A percentile compares a stretch with the other conserved stretches of the same genome.
phyloP scores from a whole-genome alignment of 2,113 vertebrate genomes.

The Myrmophylax atrothorax region DNA sequence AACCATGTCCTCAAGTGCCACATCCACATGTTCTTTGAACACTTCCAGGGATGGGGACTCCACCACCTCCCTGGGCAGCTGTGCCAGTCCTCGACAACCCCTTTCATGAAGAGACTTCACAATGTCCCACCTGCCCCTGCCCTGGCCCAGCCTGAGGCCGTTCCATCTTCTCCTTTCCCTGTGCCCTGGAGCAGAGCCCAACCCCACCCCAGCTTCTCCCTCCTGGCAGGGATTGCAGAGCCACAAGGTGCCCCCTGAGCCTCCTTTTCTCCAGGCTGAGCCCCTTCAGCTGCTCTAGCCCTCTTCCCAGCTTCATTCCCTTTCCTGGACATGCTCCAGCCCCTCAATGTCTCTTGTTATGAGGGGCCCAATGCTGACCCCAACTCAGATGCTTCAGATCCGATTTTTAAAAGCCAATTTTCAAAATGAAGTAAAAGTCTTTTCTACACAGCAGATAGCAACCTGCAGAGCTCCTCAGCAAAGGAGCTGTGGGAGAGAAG shows the following conservation, averaged over 20 bases:
- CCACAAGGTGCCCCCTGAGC: neutral
- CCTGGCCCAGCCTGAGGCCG: rapidly evolving
- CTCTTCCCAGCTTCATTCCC: neutral
- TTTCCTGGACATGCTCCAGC: neutral
- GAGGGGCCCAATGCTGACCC: neutral
- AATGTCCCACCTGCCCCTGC: neutral
- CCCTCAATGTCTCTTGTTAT: rapidly evolving
- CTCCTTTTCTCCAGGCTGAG: neutral
- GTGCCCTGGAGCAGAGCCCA: neutral
- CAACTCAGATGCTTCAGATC: neutral
- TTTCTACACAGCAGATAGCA: neutral
- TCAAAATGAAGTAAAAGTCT: neutral
- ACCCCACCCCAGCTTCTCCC: neutral
- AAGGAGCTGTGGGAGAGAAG: neutral
- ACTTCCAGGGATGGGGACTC: neutral
- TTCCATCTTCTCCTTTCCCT: neutral
- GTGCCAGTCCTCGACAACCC: rapidly evolving
- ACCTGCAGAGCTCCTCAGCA: neutral
- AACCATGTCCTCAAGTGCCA: neutral
- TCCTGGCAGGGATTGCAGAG: neutral
- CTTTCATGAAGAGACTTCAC: neutral
- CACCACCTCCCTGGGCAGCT: neutral
- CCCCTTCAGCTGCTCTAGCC: neutral
- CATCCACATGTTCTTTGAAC: neutral
- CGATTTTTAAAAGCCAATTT: neutral